Evolutionary conservation across 2,797 vertebrate genomes (phyloP), one percentile per base, ranked within the genome.

Genomic region (Gephyroberyx darwinii): DNA sequence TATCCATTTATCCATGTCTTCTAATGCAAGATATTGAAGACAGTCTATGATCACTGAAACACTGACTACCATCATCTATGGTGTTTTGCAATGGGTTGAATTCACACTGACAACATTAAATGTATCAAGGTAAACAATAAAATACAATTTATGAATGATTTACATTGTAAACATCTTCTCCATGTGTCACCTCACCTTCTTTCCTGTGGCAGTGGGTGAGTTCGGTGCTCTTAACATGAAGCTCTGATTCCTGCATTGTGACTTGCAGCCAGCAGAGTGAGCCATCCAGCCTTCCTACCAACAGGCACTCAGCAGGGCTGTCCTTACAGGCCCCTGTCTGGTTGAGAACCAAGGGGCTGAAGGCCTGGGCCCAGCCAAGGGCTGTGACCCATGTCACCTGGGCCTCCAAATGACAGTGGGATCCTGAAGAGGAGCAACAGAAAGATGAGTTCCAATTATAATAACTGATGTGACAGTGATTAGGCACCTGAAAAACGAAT

Each of bases 191-290:
- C 76, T 84, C 77, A 94, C 94, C 88, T 75, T 95, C 93, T 48
- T 89, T 92, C 68, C 90, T 92, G 74, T 92, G 86, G 84, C 93
- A 95, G 70, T 91, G 91, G 20, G 61, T 76, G 52, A 95, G 89
- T 60, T 93, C 92, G 0, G 83, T 92, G 70, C 84, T 91, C 57
- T 88, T 90, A 33, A 94, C 90, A 1, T 69, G 66, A 45, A 93
- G 79, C 33, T 91, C 84, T 5, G 89, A 20, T 62, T 90, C 90
- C 63, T 88, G 85, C 86, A 91, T 88, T 1, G 87, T 86, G 77
- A 94, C 92, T 80, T 94, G 92, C 84, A 95, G 84, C 92, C 94
- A 94, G 87, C 92, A 94, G 71, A 95, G 92, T 43, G 94, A 92
- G 66, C 94, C 94, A 16, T 95, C 92, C 79, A 94, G 87, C 17